These are phyloP conservation scores for Rhinoderma darwinii DNA, from an alignment of 2,113 vertebrate species.

Conservation along the genomic window DNA sequence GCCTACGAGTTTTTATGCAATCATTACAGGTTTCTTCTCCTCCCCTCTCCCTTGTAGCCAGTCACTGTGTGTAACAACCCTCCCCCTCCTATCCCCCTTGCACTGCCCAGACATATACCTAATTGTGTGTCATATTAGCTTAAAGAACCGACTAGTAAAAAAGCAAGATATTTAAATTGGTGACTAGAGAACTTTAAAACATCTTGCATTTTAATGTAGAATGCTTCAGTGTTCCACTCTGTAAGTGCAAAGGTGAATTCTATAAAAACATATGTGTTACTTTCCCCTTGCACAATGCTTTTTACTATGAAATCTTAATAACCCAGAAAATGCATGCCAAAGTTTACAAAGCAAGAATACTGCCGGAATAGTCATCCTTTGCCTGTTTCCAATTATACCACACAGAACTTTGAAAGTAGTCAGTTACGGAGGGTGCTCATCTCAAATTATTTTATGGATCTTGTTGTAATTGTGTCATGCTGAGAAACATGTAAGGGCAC, in stretches of 20 bases:
- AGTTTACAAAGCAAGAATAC: constrained; percentile 14
- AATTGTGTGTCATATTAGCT: background rate
- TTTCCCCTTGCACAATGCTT: constrained; percentile 22
- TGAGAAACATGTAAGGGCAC: constrained; percentile 48
- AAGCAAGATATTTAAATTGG: background rate
- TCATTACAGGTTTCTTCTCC: too few species aligned
- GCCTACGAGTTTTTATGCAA: too few species aligned
- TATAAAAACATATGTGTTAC: constrained; percentile 16
- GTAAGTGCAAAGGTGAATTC: background rate
- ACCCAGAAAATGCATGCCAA: constrained; percentile 6
- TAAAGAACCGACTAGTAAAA: background rate
- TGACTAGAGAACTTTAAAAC: background rate
- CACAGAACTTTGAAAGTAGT: constrained; percentile 7
- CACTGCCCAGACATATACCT: background rate
- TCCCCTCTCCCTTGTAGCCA: too few species aligned
- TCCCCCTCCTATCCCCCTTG: background rate
- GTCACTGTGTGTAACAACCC: background rate
- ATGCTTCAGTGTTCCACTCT: background rate
- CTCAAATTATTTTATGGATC: constrained; percentile 51
- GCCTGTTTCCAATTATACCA: constrained; percentile 54
- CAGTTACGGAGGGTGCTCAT: background rate
- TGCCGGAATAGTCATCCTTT: background rate
- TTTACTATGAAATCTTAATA: constrained; percentile 36
- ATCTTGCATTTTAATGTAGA: background rate
- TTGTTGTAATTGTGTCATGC: background rate